Base-by-base conservation (phyloP, 1,140 invertebrate species). In the Hylaeus anthracinus region DNA sequence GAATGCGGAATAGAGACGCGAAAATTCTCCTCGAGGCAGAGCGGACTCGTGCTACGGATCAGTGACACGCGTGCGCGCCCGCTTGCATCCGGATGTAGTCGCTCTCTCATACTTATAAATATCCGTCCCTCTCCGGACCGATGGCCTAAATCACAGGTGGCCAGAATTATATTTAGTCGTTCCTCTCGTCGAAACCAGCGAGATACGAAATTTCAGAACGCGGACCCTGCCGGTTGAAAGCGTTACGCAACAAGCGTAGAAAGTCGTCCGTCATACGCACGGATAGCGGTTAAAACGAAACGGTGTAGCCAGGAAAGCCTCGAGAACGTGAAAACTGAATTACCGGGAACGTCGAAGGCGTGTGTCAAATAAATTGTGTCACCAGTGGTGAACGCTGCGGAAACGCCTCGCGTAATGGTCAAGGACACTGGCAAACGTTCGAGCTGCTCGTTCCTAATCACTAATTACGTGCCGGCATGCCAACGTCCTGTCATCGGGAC, bases 1-100 rank as follows among this genome's bases (percentile, higher is more conserved):
- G 82, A 84, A 86, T 85, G 79, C 84, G 83, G 74, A 86, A 86
- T 86, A 66, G 63, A 64, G 60, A 70, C 55, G 76, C 73, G 76
- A 70, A 77, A 39, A 9, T 6, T 55, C 70, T 74, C 43, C 56
- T 15, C 41, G 45, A 63, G 51, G 48, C 66, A 58, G 55, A 69
- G 6, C 41, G 67, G 77, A 64, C 60, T 70, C 58, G 56, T 61
- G 37, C n/a, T 43, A 53, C 39, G 66, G 69, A 84, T 84, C 67
- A 26, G 56, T 69, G 77, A 82, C 66, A 75, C 60, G 60, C 14
- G 26, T 26, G 26, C 26, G 26, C 26, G 26, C 0, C 26, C 26
- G 26, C 26, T 26, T 26, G 26, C 26, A 26, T 26, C 26, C 26
- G 26, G 26, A 26, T 73, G 37, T 37, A 12, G 48, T 53, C 45